These are phyloP conservation scores for Tribolium freemani DNA, from an alignment of 2,888 invertebrate species.

Conservation along the genomic window DNA sequence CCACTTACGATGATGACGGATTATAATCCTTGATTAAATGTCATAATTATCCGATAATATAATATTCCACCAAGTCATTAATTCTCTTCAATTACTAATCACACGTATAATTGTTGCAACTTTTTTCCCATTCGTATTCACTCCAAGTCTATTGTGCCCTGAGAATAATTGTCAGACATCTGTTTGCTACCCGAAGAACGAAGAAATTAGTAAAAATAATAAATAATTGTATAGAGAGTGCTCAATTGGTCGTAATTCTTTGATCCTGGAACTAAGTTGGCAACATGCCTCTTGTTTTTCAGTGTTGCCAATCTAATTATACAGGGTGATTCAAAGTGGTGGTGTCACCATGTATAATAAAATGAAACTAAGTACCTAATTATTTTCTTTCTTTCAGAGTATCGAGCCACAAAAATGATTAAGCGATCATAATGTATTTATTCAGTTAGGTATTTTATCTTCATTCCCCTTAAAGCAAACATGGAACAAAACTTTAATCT, in stretches of 20 bases:
- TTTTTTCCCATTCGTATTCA: not conserved
- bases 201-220: not conserved
- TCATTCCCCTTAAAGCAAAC: constrained; percentile 43
- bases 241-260: too few relatives aligned
- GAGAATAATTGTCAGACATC: not conserved
- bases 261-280: too few relatives aligned
- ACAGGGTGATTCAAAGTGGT: too few relatives aligned
- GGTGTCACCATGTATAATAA: too few relatives aligned
- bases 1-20: not conserved
- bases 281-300: too few relatives aligned
- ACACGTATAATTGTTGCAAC: not conserved
- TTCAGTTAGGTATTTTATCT: not conserved
- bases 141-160: too few relatives aligned
- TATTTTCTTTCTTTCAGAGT: not conserved
- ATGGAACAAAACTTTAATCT: constrained; percentile 47
- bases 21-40: not conserved
- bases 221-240: not conserved
- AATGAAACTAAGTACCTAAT: not conserved
- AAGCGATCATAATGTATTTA: not conserved
- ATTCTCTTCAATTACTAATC: not conserved
- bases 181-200: not conserved
- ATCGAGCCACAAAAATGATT: not conserved
- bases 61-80: not conserved
- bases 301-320: too few relatives aligned
- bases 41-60: not conserved